Conservation (phyloP, 2,113 vertebrate species). For the Motacilla alba region DNA sequence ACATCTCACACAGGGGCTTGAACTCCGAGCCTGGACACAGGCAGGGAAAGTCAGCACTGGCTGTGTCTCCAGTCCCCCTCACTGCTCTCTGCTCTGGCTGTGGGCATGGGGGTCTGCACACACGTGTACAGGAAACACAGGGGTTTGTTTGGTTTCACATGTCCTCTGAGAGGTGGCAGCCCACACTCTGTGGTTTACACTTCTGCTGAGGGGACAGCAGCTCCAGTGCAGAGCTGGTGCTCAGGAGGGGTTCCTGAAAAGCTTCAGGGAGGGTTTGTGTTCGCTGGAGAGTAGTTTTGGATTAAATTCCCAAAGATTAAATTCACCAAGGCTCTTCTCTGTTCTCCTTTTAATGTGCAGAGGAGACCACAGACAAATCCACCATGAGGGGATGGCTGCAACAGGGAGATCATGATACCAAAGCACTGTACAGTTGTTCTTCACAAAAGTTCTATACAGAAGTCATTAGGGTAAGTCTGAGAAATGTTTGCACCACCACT, state of each 20-base stretch:
- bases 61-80: neutral
- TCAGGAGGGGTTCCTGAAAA: neutral
- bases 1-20: neutral
- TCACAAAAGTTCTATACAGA: neutral
- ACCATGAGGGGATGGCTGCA: neutral
- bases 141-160: accelerated
- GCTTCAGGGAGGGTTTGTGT: neutral
- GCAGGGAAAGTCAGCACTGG: neutral
- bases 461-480: neutral
- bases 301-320: no score
- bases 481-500: neutral
- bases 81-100: neutral
- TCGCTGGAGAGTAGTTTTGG: neutral
- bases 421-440: neutral
- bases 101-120: neutral
- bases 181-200: neutral
- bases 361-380: neutral
- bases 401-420: neutral
- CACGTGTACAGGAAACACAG: neutral
- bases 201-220: neutral
- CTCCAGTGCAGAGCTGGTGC: neutral
- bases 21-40: no score
- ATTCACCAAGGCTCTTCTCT: neutral
- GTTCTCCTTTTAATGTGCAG: neutral
- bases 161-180: neutral